Evolutionary conservation across 1,140 invertebrate genomes (phyloP), one percentile per base, ranked within the genome.

Genomic region (Lasaia peninsularis): DNA sequence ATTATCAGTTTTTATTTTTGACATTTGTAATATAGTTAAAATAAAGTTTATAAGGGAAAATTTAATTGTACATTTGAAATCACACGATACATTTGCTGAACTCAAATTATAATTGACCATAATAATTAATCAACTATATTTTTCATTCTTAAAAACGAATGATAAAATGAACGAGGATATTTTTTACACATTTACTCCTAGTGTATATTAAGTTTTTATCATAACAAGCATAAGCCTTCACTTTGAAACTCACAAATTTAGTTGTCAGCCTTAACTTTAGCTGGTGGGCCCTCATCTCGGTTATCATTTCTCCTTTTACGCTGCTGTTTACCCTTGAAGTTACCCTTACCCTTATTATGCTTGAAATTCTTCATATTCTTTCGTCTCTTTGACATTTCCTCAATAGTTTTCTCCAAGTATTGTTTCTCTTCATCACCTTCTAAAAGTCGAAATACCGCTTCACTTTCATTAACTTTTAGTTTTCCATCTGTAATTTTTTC

Each of bases 371-470:
- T 87, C 52, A 73, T 73, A 51, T 80, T 77, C 18, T 83, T 88
- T 62, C 92, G 91, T 20, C 89, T 78, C 67, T 91, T 92, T 9
- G 84, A 80, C 77, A 94, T 92, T 52, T 92, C 89, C 68, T 92
- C 91, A 21, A 92, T 78, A 18, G 91, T 92, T 72, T 93, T 94
- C 11, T 90, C 79, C 21, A 95, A 83, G 65, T 94, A 94, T 28
- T 89, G 80, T 12, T 91, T 90, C 72, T 95, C 94, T 76, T 95
- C 94, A 18, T 94, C 93, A 0, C 92, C 93, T 73, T 93, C 92
- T 0, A 94, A 69, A 2, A 93, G 66, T 56, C 91, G 90, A 34
- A 93, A 90, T 1, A 85, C 86, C 0, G 94, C 71, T 54, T 92
- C 91, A 6, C 80, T 74, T 2, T 92, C 92, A n/a, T 89, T 88